A percentile compares a stretch with the other conserved stretches of the same genome.
Evolutionary conservation across 2,113 vertebrate genomes (phyloP).

Genomic region (Salvelinus alpinus): DNA sequence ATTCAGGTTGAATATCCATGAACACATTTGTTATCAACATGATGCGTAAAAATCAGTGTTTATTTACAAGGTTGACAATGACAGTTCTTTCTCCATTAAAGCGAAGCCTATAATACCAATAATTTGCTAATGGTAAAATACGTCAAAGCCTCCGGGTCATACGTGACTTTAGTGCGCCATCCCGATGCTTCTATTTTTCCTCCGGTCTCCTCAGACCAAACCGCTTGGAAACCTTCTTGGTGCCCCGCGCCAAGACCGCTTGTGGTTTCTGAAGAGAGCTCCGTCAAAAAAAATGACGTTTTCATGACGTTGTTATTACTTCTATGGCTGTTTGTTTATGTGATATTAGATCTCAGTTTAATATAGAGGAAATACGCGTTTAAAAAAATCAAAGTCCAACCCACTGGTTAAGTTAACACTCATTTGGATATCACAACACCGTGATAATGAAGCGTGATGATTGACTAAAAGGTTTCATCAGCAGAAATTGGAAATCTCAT

Average conservation of each 20-base stretch:
- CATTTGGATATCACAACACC: background rate
- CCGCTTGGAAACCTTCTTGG: background rate
- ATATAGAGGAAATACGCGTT: background rate
- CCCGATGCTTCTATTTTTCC: background rate
- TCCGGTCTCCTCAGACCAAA: too few species aligned
- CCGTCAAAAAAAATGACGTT: background rate
- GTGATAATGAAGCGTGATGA: too few species aligned
- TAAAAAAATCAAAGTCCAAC: too few species aligned
- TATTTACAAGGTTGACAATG: background rate
- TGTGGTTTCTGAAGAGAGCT: background rate
- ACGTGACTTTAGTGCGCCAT: background rate
- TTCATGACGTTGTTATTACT: background rate
- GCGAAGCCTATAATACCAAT: background rate
- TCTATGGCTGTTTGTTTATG: too few species aligned
- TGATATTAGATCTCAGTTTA: background rate
- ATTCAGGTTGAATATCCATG: too few species aligned
- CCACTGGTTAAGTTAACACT: too few species aligned
- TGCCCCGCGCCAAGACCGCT: background rate
- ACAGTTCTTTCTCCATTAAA: background rate
- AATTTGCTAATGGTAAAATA: background rate
- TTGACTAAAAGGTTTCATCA: too few species aligned
- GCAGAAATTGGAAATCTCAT: too few species aligned
- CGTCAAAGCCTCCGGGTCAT: background rate
- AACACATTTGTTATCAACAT: too few species aligned
- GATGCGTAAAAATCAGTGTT: background rate